A percentile compares a stretch with the other conserved stretches of the same genome.
Conservation (phyloP, 2,888 invertebrate species). For the Dryomyza anilis region DNA sequence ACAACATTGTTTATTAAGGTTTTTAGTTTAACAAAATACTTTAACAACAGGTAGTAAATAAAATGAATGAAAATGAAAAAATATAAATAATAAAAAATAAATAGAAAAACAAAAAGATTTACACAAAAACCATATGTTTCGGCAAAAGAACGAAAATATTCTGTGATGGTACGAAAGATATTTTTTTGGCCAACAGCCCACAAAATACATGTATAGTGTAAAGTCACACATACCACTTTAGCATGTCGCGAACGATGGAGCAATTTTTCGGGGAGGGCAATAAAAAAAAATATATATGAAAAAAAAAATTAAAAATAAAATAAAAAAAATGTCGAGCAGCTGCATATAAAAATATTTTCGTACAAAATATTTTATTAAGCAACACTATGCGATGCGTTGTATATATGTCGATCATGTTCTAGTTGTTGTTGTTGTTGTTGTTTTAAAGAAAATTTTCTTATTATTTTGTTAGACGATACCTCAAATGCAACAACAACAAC, state of each 20-base stretch:
- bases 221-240: neutral
- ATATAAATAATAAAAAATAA: too few species aligned
- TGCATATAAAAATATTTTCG: slow-evolving; percentile 14
- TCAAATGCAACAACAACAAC: slow-evolving; percentile 18
- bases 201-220: neutral
- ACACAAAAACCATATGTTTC: neutral
- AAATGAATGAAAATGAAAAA: neutral
- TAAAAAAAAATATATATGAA: too few species aligned
- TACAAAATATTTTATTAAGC: slow-evolving; percentile 12
- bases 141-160: neutral
- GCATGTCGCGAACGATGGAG: neutral
- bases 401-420: too few species aligned
- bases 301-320: too few species aligned
- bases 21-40: too few species aligned
- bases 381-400: slow-evolving; percentile 16
- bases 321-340: slow-evolving; percentile 8
- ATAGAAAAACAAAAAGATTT: neutral
- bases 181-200: slow-evolving; percentile 6
- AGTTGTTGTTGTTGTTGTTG: neutral
- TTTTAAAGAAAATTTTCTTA: neutral
- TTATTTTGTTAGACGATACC: slow-evolving; percentile 25
- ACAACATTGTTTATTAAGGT: too few species aligned
- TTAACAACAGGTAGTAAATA: neutral
- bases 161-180: neutral
- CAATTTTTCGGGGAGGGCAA: too few species aligned